Percentiles rank a stretch among this genome's conserved stretches.
Evolutionary conservation across 2,888 invertebrate species (phyloP).

Genomic region (Cosmia trapezina): DNA sequence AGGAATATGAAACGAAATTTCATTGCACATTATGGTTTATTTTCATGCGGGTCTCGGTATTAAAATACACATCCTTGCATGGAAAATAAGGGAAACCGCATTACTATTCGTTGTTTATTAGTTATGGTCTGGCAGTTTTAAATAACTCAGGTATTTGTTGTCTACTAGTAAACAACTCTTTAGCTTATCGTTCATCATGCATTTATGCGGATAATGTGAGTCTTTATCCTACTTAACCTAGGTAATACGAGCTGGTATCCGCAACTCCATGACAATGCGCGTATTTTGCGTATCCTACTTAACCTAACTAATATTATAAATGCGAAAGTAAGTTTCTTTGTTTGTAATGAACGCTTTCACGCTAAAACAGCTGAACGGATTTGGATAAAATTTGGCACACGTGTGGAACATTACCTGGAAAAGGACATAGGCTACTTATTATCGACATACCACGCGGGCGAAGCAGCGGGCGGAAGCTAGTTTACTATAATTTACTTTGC

Average conservation of each 20-base stretch:
- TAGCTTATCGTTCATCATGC: not conserved
- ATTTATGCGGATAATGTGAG: slow-evolving; percentile 32
- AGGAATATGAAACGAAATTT: slow-evolving; percentile 75
- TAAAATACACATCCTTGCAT: slow-evolving; percentile 15
- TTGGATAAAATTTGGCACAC: too few relatives aligned
- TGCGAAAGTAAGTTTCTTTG: too few relatives aligned
- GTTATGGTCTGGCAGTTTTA: slow-evolving; percentile 11
- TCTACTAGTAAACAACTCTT: slow-evolving; percentile 18
- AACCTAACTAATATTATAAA: too few relatives aligned
- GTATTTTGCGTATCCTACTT: too few relatives aligned
- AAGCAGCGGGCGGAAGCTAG: too few relatives aligned
- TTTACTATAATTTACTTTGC: not conserved
- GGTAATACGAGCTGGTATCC: too few relatives aligned
- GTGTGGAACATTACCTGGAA: too few relatives aligned
- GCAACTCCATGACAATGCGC: too few relatives aligned
- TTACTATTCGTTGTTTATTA: slow-evolving; percentile 8
- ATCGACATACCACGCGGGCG: too few relatives aligned
- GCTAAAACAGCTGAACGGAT: too few relatives aligned
- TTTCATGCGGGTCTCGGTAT: slow-evolving; percentile 24
- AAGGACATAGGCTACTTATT: too few relatives aligned
- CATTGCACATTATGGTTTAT: slow-evolving; percentile 61
- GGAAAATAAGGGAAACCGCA: slow-evolving; percentile 19
- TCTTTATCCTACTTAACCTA: not conserved
- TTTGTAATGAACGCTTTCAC: too few relatives aligned
- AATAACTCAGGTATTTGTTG: slow-evolving; percentile 11